A percentile compares a stretch with the other conserved stretches of the same genome.
phyloP scores from a whole-genome alignment of 2,888 invertebrate species.

The Charanyca ferruginea region DNA sequence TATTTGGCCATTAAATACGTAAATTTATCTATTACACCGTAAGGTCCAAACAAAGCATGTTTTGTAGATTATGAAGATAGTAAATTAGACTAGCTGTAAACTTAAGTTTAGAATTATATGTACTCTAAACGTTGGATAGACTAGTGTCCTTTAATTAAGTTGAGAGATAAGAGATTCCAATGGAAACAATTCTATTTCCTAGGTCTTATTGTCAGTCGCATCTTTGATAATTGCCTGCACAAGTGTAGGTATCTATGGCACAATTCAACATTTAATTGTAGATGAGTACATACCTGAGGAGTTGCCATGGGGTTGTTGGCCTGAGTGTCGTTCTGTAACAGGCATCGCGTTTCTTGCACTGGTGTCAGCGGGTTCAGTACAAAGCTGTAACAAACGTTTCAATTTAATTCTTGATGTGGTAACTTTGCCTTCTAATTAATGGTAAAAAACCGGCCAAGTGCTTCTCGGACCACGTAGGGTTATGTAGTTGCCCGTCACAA shows the following conservation, averaged over 20 bases:
- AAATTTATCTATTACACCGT: conserved; percentile 44
- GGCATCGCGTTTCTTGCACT: conserved; percentile 97
- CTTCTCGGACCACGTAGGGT: no score
- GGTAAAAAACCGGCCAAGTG: no score
- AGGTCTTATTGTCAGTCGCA: conserved; percentile 29
- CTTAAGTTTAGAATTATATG: conserved; percentile 38
- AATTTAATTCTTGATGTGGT: conserved; percentile 5
- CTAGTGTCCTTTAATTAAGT: conserved; percentile 50
- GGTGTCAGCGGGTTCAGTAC: conserved; percentile 98
- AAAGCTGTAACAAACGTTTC: conserved; percentile 92
- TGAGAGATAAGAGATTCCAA: conserved; percentile 31
- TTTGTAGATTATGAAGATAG: conserved; percentile 45
- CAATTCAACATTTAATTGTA: conserved; percentile 15
- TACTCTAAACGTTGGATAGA: conserved; percentile 34
- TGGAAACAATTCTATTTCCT: conserved; percentile 34
- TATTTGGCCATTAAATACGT: conserved; percentile 77
- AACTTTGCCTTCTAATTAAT: background rate
- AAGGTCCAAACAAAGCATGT: conserved; percentile 44
- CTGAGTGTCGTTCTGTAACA: conserved; percentile 97
- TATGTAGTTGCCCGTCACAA: no score
- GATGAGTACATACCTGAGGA: conserved; percentile 90
- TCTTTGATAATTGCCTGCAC: conserved; percentile 10
- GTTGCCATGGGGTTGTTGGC: conserved; percentile 97
- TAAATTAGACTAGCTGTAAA: conserved; percentile 47
- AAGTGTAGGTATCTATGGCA: conserved; percentile 1